Percentiles rank a stretch among this genome's conserved stretches.
Evolutionary conservation across 1,140 invertebrate genomes (phyloP).

Genomic region (Venustaconcha ellipsiformis): DNA sequence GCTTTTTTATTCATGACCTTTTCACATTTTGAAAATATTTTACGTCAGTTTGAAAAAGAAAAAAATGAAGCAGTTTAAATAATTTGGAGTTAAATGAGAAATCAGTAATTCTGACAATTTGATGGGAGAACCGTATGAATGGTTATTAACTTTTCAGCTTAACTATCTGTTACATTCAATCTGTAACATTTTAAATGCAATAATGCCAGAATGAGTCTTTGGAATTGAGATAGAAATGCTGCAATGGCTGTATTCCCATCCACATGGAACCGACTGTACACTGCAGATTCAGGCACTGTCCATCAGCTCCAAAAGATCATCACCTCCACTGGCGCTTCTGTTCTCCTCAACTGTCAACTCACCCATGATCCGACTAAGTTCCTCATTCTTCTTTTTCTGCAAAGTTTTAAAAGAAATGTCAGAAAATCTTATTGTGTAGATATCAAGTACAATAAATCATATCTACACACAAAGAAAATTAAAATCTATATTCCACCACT

Average conservation of each 20-base stretch:
- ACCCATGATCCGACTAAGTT: slow-evolving; percentile 62
- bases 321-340: slow-evolving; percentile 28
- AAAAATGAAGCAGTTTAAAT: too few relatives aligned
- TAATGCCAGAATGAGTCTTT: background rate
- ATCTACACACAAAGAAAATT: too few relatives aligned
- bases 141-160: background rate
- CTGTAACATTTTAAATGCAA: background rate
- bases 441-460: too few relatives aligned
- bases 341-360: slow-evolving; percentile 57
- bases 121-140: background rate
- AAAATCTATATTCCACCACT: too few relatives aligned
- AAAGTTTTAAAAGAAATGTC: slow-evolving; percentile 10
- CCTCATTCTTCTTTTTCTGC: slow-evolving; percentile 55
- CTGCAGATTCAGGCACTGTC: slow-evolving; percentile 47
- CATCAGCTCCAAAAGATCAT: slow-evolving; percentile 65
- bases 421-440: background rate
- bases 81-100: background rate
- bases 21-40: too few relatives aligned
- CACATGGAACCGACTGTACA: background rate
- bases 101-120: background rate
- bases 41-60: too few relatives aligned
- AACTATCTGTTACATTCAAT: background rate
- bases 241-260: background rate
- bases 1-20: too few relatives aligned
- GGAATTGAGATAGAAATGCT: background rate